Evolutionary conservation across 2,888 invertebrate genomes (phyloP), one percentile per base, ranked within the genome.

Genomic region (Scaptodrosophila latifasciaeformis): DNA sequence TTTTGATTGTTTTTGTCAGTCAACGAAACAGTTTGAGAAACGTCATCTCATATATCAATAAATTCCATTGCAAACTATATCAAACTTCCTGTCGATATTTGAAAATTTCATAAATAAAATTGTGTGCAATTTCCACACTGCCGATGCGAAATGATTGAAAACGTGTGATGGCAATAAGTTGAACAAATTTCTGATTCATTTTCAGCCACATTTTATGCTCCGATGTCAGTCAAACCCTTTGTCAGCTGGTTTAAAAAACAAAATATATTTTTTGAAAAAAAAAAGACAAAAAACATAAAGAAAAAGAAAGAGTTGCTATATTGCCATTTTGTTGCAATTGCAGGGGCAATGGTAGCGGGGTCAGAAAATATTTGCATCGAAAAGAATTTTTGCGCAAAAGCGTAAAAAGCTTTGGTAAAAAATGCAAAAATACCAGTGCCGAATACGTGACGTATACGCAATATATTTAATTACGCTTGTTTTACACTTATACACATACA

Each of bases 161-260:
- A n/a, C n/a, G n/a, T 7, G 12, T 40, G 7, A 51, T 50, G 13
- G 12, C 37, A 37, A 31, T 53, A 39, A 54, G 50, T 49, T 49
- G 35, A 53, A 56, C 49, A 55, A 49, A 68, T n/a, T 71, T 68
- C 68, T 56, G 67, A 69, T 59, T 59, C 59, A 43, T 37, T 30
- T 34, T 59, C 59, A 45, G 40, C 53, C 49, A 44, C 37, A 61
- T 57, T 69, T 56, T 49, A 55, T 51, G 59, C 34, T 35, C 35
- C n/a, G 67, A 50, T 67, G 60, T 76, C 58, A 56, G 72, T 71
- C 69, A 59, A 57, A 57, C 59, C 65, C 60, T 71, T 71, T 71
- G 71, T 69, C 69, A 69, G 67, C 18, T 39, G 51, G 40, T 52
- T 42, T 62, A 51, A 67, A 21, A 59, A 76, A 70, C 51, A 70